Evolutionary conservation across 2,888 invertebrate genomes (phyloP).

Genomic region (Andrena hattorfiana): DNA sequence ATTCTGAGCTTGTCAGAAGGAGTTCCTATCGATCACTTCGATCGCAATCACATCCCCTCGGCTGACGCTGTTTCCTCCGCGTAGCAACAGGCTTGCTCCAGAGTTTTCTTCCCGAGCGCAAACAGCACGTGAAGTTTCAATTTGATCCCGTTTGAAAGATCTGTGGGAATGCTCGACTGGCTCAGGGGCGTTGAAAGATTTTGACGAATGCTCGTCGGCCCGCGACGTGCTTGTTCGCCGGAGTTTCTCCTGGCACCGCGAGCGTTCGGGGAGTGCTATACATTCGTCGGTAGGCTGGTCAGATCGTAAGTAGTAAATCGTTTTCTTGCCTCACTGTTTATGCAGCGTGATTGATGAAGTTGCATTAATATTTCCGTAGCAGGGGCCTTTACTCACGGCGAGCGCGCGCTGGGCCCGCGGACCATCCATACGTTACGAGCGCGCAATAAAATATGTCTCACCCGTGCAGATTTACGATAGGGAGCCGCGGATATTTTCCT

Average conservation of each 20-base stretch:
- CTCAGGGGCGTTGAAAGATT: slow-evolving; percentile 56
- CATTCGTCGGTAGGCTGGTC: slow-evolving; percentile 62
- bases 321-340: slow-evolving; percentile 69
- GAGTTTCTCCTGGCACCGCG: slow-evolving; percentile 43
- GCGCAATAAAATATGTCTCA: slow-evolving; percentile 72
- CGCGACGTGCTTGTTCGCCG: slow-evolving; percentile 26
- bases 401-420: slow-evolving; percentile 15
- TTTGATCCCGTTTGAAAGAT: slow-evolving; percentile 21
- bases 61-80: background rate
- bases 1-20: no score
- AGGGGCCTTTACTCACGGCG: slow-evolving; percentile 48
- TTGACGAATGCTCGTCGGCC: slow-evolving; percentile 57
- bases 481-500: slow-evolving; percentile 45
- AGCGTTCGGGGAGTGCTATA: slow-evolving; percentile 44
- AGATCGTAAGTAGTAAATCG: slow-evolving; percentile 65
- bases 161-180: slow-evolving; percentile 32
- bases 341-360: slow-evolving; percentile 74
- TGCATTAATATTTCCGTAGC: slow-evolving; percentile 73
- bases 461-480: slow-evolving; percentile 66
- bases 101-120: slow-evolving; percentile 6
- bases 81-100: background rate
- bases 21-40: no score
- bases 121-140: slow-evolving; percentile 43
- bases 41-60: no score
- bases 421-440: slow-evolving; percentile 63